Evolutionary conservation across 2,797 vertebrate species (phyloP), one percentile per base, ranked within the genome.

Genomic region (Fratercula arctica): DNA sequence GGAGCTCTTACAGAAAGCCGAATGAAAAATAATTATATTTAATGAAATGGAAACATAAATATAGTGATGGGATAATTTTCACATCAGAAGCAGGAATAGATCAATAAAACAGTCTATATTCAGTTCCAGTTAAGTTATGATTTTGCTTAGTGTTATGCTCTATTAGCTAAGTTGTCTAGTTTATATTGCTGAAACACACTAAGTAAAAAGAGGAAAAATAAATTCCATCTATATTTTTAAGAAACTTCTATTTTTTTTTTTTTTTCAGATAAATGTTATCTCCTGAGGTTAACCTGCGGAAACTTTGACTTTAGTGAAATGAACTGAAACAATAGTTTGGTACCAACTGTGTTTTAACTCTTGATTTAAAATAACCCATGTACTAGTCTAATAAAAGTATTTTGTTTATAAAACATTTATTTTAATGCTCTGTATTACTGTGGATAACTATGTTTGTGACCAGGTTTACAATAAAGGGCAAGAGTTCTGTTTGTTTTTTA

Each of bases 351-450:
- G 75, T 87, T 91, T 87, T 92, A 79, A 75, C 75, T 90, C 26
- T 92, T 81, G 26, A 73, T 79, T 93, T 90, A 46, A 92, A 92
- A 83, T 61, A 74, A 66, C 31, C 19, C 1, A 33, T 48, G 61
- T 93, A 37, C 37, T 87, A 83, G 75, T 90, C 60, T 89, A 96
- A 93, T 92, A 95, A 87, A 97, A 79, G 29, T 93, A 46, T 87
- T 95, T 95, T 96, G 46, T 92, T 91, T 91, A 92, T 61, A 89
- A 89, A 94, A 73, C 4, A 3, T 67, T 37, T 43, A 10, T 80
- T 61, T 89, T 67, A 73, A 63, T 0, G 8, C 11, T 61, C 59
- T 64, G 3, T 78, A 45, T 66, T 75, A 46, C 66, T 81, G 50
- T 68, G 48, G 51, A 43, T 89, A 68, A 53, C 45, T 64, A 10